Conservation (phyloP, 2,797 vertebrate species). For the Myiothlypis coronata region DNA sequence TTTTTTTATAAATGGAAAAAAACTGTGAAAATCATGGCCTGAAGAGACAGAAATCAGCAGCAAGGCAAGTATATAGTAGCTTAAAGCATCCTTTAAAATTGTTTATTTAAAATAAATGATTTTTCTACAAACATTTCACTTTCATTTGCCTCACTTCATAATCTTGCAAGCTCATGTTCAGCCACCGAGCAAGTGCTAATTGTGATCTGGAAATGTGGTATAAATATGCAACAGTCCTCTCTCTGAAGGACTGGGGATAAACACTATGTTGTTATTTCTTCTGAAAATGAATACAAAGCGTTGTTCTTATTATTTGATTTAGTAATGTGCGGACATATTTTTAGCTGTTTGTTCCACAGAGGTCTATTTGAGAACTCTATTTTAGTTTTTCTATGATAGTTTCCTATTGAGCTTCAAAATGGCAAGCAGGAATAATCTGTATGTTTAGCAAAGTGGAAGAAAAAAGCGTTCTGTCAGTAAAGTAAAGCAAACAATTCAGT, state of each 20-base stretch:
- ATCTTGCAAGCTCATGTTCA: background rate
- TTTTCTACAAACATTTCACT: background rate
- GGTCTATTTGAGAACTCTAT: background rate
- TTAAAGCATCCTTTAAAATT: background rate
- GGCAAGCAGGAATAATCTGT: background rate
- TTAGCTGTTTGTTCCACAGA: background rate
- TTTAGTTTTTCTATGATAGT: background rate
- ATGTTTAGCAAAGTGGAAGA: background rate
- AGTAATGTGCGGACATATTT: background rate
- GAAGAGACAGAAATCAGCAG: background rate
- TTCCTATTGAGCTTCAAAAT: background rate
- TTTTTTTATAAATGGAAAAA: background rate
- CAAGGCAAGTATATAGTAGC: background rate
- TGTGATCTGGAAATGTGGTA: background rate
- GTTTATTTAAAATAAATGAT: background rate
- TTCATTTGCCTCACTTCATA: background rate
- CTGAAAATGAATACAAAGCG: background rate
- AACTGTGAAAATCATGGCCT: background rate
- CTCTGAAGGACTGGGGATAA: background rate
- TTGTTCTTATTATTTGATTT: background rate
- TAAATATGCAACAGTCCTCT: conserved; percentile 7
- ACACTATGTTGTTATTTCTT: background rate
- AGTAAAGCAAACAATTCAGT: background rate
- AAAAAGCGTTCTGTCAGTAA: background rate
- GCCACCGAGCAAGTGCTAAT: background rate